These are phyloP conservation scores for Druceiella hillmani DNA, from an alignment of 2,888 invertebrate genomes.

Conservation along the genomic window DNA sequence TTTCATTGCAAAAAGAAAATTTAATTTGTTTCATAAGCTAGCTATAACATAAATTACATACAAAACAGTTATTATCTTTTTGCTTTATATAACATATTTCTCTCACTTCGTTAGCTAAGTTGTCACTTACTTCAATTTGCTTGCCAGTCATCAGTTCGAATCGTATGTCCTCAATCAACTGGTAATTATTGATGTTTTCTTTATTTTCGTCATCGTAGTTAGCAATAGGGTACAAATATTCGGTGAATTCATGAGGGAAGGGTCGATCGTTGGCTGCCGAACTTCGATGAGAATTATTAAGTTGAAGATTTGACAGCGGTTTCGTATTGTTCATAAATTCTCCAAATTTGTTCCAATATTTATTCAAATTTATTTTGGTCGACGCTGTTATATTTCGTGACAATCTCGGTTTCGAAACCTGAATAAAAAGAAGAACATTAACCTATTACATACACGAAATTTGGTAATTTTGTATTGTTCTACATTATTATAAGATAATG, in stretches of 20 bases:
- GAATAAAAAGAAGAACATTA: conserved; percentile 33
- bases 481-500: no score
- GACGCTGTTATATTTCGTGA: conserved; percentile 52
- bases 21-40: no score
- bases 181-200: conserved; percentile 46
- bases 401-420: conserved; percentile 53
- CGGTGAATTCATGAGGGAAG: conserved; percentile 38
- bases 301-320: conserved; percentile 41
- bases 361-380: conserved; percentile 58
- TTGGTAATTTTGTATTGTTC: no score
- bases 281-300: conserved; percentile 34
- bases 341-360: conserved; percentile 60
- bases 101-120: conserved; percentile 53
- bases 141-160: conserved; percentile 39
- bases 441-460: no score
- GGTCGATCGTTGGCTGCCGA: conserved; percentile 44
- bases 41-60: conserved; percentile 46
- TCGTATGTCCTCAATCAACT: conserved; percentile 38
- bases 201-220: conserved; percentile 36
- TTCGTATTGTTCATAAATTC: conserved; percentile 47
- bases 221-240: conserved; percentile 41
- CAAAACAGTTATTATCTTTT: conserved; percentile 38
- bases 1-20: no score
- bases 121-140: conserved; percentile 47
- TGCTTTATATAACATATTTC: conserved; percentile 50